Evolutionary conservation across 2,888 invertebrate genomes (phyloP).

Genomic region (Kuschelorhynchus macadamiae): DNA sequence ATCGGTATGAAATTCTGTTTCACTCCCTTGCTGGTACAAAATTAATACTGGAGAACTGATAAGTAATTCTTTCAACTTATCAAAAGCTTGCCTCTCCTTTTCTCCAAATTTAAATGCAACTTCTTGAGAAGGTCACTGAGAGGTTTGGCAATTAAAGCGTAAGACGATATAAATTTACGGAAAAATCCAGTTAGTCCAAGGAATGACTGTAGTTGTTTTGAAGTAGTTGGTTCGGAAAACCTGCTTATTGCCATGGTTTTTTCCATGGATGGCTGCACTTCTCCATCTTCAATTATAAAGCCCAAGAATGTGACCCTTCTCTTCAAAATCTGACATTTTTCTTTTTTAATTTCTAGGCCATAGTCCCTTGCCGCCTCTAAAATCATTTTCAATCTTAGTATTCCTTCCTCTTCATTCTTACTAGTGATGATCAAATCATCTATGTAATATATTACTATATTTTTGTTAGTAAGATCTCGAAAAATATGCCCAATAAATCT

Average conservation of each 20-base stretch:
- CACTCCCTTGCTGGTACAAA: constrained; percentile 41
- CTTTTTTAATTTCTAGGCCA: constrained; percentile 58
- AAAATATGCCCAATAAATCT: constrained; percentile 60
- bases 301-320: constrained; percentile 52
- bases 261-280: constrained; percentile 56
- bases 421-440: constrained; percentile 56
- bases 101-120: constrained; percentile 46
- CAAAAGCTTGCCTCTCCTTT: constrained; percentile 34
- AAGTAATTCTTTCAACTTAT: constrained; percentile 46
- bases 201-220: constrained; percentile 58
- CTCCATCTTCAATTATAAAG: constrained; percentile 56
- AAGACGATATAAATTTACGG: constrained; percentile 58
- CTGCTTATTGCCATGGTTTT: constrained; percentile 42
- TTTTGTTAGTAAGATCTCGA: constrained; percentile 50
- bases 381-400: too few species aligned
- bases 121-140: constrained; percentile 57
- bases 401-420: constrained; percentile 52
- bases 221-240: constrained; percentile 57
- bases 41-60: constrained; percentile 42
- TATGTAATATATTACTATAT: constrained; percentile 51
- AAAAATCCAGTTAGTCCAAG: constrained; percentile 59
- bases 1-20: constrained; percentile 57
- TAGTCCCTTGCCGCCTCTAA: constrained; percentile 56
- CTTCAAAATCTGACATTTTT: constrained; percentile 61
- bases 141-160: constrained; percentile 56